Evolutionary conservation across 92 coral and sea anemone genomes (phyloP).

Genomic region (Pocillopora meandrina): DNA sequence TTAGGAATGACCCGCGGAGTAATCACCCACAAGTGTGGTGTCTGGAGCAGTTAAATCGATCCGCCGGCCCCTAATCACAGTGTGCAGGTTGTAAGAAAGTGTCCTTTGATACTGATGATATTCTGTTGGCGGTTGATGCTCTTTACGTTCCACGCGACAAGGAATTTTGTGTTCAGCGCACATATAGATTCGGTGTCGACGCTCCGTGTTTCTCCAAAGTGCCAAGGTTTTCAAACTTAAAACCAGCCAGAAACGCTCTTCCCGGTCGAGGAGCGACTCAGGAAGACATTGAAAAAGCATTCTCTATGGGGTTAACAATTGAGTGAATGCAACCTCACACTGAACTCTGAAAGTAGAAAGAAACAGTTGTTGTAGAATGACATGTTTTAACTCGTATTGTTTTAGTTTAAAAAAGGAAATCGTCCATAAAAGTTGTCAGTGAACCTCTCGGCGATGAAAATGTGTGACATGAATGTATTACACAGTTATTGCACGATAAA

Average conservation of each 20-base stretch:
- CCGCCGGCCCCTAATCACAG: constrained; percentile 24
- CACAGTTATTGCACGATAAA: too few relatives aligned
- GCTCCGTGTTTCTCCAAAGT: constrained; percentile 12
- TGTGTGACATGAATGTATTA: too few relatives aligned
- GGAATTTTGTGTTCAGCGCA: too few relatives aligned
- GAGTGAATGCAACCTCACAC: not conserved
- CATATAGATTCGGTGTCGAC: not conserved
- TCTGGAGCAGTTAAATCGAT: constrained; percentile 13
- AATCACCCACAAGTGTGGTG: constrained; percentile 12
- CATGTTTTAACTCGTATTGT: not conserved
- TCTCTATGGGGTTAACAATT: constrained; percentile 6
- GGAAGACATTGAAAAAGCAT: constrained; percentile 8
- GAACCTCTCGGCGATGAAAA: too few relatives aligned
- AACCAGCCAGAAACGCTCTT: not conserved
- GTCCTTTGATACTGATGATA: constrained; percentile 11
- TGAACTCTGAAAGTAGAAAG: not conserved
- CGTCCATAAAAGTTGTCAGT: too few relatives aligned
- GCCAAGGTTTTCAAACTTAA: constrained; percentile 11
- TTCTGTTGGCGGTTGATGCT: not conserved
- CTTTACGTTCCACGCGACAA: too few relatives aligned
- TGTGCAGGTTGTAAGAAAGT: constrained; percentile 34
- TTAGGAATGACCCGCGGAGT: constrained; percentile 7
- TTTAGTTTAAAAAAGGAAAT: too few relatives aligned
- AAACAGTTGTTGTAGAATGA: not conserved
- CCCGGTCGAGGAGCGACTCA: constrained; percentile 6